A percentile compares a stretch with the other conserved stretches of the same genome.
phyloP scores from a whole-genome alignment of 2,113 vertebrate genomes.

The Bambusicola thoracicus region DNA sequence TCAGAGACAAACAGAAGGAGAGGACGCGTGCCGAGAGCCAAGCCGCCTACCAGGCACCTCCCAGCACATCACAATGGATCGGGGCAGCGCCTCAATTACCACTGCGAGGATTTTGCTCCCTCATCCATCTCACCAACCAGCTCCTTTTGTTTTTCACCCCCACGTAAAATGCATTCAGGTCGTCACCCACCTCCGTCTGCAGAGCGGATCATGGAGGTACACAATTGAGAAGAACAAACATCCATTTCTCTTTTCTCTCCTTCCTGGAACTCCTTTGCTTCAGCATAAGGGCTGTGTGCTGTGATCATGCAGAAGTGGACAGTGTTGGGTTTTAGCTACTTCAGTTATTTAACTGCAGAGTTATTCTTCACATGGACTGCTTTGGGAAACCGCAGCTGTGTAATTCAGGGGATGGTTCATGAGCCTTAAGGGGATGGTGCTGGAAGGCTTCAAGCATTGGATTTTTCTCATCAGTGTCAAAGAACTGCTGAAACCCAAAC shows the following conservation, averaged over 20 bases:
- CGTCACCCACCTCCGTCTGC: accelerated
- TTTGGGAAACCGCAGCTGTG: accelerated
- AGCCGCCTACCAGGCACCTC: neutral
- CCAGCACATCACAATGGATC: accelerated
- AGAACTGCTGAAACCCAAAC: neutral
- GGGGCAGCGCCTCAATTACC: neutral
- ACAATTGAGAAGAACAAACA: too few relatives aligned
- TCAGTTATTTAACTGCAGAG: neutral
- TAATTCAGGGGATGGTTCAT: accelerated
- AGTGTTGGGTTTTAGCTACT: accelerated
- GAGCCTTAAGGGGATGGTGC: neutral
- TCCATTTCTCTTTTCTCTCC: neutral
- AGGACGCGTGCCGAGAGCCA: neutral
- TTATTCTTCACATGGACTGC: neutral
- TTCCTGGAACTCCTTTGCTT: neutral
- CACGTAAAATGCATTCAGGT: neutral
- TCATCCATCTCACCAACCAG: accelerated
- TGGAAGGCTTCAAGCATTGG: neutral
- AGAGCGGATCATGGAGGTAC: too few relatives aligned
- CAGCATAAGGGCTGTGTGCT: accelerated
- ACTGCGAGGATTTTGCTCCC: neutral
- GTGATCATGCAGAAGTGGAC: neutral
- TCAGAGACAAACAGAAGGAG: neutral
- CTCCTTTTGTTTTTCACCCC: neutral
- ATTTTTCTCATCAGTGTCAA: neutral